Conservation (phyloP, 1,140 invertebrate species). For the Diachasma alloeum region DNA sequence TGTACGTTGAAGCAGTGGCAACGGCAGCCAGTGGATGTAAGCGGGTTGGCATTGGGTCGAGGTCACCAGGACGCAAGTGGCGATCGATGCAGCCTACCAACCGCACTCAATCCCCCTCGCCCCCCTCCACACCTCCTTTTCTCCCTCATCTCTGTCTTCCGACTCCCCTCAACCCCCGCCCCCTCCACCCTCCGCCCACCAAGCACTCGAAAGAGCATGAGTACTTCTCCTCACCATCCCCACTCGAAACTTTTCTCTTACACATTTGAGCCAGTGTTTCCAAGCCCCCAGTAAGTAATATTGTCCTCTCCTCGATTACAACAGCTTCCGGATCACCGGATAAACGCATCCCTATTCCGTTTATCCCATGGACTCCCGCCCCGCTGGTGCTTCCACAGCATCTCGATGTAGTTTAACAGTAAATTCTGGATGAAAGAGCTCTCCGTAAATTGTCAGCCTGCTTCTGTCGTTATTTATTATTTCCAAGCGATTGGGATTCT, state of each 20-base stretch:
- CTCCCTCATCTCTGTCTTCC: not conserved
- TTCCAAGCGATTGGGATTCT: not conserved
- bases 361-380: not conserved
- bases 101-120: not conserved
- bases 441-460: not conserved
- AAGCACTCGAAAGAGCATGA: not conserved
- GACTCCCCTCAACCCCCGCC: not conserved
- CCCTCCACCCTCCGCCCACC: not conserved
- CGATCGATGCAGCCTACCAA: constrained; percentile 58
- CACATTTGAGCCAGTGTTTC: constrained; percentile 5
- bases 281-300: constrained; percentile 11
- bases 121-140: not conserved
- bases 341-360: not conserved
- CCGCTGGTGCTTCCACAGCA: not conserved
- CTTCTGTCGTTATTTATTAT: not conserved
- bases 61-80: constrained; percentile 58
- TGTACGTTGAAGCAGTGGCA: not conserved
- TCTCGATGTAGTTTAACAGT: not conserved
- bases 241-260: not conserved
- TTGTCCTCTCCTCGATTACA: constrained; percentile 27
- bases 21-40: constrained; percentile 11
- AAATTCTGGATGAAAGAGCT: constrained; percentile 20
- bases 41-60: constrained; percentile 60
- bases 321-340: constrained; percentile 16
- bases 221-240: not conserved